These are phyloP conservation scores for Drosophila chauvacae DNA, from an alignment of 1,140 invertebrate genomes.

Conservation along the genomic window DNA sequence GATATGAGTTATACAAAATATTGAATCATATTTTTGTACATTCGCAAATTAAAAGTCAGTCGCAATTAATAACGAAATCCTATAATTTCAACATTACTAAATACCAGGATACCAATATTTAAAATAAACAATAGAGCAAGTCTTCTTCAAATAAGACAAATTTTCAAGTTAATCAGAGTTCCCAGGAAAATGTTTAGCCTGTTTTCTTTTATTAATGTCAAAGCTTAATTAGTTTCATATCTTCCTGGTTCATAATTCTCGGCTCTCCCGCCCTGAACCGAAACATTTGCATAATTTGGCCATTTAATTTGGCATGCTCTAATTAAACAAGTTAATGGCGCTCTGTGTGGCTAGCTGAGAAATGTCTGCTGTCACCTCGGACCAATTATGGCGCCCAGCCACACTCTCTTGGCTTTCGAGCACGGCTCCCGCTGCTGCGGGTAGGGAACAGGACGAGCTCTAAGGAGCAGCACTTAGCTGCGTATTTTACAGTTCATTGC, in stretches of 20 bases:
- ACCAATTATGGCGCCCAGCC: slow-evolving; percentile 53
- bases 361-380: slow-evolving; percentile 30
- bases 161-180: background rate
- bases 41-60: background rate
- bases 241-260: slow-evolving; percentile 7
- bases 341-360: slow-evolving; percentile 45
- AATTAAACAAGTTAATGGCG: slow-evolving; percentile 73
- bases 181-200: background rate
- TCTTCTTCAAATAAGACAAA: background rate
- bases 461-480: slow-evolving; percentile 80
- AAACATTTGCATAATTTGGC: slow-evolving; percentile 38
- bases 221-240: slow-evolving; percentile 12
- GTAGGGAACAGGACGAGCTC: slow-evolving; percentile 30
- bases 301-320: slow-evolving; percentile 49
- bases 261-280: background rate
- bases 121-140: background rate
- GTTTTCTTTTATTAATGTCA: slow-evolving; percentile 7
- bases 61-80: background rate
- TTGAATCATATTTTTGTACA: background rate
- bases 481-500: slow-evolving; percentile 82
- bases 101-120: background rate
- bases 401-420: slow-evolving; percentile 4
- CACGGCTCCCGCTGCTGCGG: slow-evolving; percentile 1
- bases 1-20: background rate
- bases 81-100: background rate